Evolutionary conservation across 2,113 vertebrate genomes (phyloP), one percentile per base, ranked within the genome.

Genomic region (Lasiurus cinereus): DNA sequence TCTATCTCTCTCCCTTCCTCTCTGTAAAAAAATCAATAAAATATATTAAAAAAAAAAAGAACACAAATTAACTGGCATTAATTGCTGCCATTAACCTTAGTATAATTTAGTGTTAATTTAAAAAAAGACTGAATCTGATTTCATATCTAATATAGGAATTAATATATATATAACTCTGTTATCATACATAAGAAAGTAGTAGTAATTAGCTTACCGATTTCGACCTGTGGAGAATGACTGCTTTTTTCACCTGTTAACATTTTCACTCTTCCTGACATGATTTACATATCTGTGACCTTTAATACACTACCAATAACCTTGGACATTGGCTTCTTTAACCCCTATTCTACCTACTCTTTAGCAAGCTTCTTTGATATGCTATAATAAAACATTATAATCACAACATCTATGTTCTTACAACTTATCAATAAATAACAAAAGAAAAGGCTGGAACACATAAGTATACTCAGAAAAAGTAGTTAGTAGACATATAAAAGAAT

Each of bases 371-470:
- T 21, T 90, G 21, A 93, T 36, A 73, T 11, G 19, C 21, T 83
- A 80, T 48, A 87, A 93, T 39, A 95, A 84, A 89, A 50, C 46
- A 84, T 9, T 88, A 52, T 14, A 73, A 86, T 43, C 19, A 39
- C 69, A 93, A 77, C 52, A 90, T 59, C 14, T 62, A 64, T 27
- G 14, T 87, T 93, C 33, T 96, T 74, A 73, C 7, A 91, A 88
- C 13, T 74, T 72, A 84, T 39, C n/a, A 88, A 67, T 77, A 91
- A 96, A 50, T 24, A 69, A 78, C 24, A 56, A 89, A 94, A 69
- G 39, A 56, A 89, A 94, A 73, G 46, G 39, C 79, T 86, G 6
- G 18, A 90, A 92, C 13, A 72, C 43, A 21, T 13, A n/a, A 24
- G 46, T 59, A 31, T 48, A 14, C 46, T 84, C 39, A 82, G 70